A percentile compares a stretch with the other conserved stretches of the same genome.
Evolutionary conservation across 1,140 invertebrate species (phyloP).

Genomic region (Bombus picipes): DNA sequence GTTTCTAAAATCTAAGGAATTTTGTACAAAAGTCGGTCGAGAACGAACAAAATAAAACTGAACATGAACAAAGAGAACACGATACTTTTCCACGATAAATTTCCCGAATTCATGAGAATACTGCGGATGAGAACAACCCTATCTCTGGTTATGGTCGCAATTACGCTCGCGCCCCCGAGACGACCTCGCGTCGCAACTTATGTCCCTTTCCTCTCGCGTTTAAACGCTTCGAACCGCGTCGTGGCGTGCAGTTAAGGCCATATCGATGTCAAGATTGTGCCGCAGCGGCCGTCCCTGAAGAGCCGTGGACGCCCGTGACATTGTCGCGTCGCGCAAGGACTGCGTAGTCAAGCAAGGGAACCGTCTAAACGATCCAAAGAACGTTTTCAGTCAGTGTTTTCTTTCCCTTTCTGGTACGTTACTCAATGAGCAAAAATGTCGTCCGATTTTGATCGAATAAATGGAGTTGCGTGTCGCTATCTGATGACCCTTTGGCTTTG

Average conservation of each 20-base stretch:
- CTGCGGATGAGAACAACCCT: not conserved
- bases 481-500: not conserved
- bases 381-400: not conserved
- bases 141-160: constrained; percentile 36
- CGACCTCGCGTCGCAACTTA: constrained; percentile 44
- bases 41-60: no score
- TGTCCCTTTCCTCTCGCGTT: constrained; percentile 30
- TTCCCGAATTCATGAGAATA: constrained; percentile 4
- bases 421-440: constrained; percentile 1
- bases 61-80: no score
- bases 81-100: constrained; percentile 11
- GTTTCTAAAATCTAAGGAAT: no score
- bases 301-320: constrained; percentile 74
- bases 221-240: constrained; percentile 6
- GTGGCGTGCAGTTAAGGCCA: constrained; percentile 42
- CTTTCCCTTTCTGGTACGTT: not conserved
- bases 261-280: constrained; percentile 76
- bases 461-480: not conserved
- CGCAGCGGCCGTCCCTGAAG: constrained; percentile 68
- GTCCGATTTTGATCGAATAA: constrained; percentile 23
- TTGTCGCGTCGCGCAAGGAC: constrained; percentile 76
- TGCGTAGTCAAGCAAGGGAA: not conserved
- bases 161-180: constrained; percentile 56
- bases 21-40: not conserved
- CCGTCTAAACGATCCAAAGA: constrained; percentile 8